Conservation (phyloP, 2,888 invertebrate genomes). For the Drosophila neotestacea region DNA sequence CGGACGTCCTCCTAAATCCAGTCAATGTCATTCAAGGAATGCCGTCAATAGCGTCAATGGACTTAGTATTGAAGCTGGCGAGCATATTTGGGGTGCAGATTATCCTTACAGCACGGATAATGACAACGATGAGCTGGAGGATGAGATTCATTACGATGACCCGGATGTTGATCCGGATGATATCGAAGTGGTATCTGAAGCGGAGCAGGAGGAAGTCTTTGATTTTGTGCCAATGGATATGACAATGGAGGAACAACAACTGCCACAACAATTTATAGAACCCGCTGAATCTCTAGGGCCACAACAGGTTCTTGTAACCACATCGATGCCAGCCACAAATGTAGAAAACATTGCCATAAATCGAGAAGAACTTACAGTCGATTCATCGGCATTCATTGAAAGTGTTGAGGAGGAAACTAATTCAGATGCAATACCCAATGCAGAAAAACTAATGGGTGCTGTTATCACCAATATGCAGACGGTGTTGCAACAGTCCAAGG, state of each 20-base stretch:
- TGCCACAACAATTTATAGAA: conserved; percentile 22
- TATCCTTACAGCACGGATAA: conserved; percentile 66
- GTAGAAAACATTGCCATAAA: background rate
- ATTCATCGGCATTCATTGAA: conserved; percentile 15
- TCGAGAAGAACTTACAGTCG: background rate
- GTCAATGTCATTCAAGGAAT: background rate
- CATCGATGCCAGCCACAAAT: conserved; percentile 23
- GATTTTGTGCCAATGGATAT: conserved; percentile 62
- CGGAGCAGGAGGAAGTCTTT: conserved; percentile 37
- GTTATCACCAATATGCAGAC: conserved; percentile 80
- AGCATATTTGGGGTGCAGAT: conserved; percentile 78
- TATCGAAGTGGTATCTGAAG: conserved; percentile 59
- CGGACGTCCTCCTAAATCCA: conserved; percentile 63
- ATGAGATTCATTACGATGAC: conserved; percentile 54
- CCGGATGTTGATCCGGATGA: conserved; percentile 49
- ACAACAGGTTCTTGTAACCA: conserved; percentile 48
- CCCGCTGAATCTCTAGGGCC: conserved; percentile 29
- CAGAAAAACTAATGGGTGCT: conserved; percentile 64
- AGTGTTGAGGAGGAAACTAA: conserved; percentile 13
- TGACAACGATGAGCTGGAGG: conserved; percentile 66
- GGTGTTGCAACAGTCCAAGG: conserved; percentile 77
- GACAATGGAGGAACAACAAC: conserved; percentile 34
- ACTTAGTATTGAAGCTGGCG: conserved; percentile 47
- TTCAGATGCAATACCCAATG: conserved; percentile 41
- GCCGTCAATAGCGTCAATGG: background rate